phyloP scores from a whole-genome alignment of 2,888 invertebrate genomes.

The Emmelina monodactyla region DNA sequence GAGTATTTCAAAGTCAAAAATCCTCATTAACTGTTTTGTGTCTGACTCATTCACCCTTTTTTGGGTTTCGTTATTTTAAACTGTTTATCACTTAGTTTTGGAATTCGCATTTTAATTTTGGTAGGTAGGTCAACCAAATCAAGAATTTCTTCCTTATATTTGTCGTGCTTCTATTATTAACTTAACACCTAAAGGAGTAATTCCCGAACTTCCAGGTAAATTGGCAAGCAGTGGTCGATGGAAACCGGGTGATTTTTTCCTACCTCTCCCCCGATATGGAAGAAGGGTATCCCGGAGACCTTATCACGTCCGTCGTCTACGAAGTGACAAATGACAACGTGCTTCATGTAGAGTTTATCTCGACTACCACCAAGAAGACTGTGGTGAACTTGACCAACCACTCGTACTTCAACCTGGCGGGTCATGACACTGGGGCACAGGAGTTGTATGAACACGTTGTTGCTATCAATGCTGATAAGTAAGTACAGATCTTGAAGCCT shows the following conservation, averaged over 20 bases:
- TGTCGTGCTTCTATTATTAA: too few species aligned
- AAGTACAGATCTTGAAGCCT: conserved; percentile 17
- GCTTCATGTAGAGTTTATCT: conserved; percentile 74
- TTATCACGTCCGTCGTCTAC: conserved; percentile 75
- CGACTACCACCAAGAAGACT: conserved; percentile 78
- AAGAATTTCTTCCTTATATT: too few species aligned
- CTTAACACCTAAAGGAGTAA: too few species aligned
- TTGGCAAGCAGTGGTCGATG: conserved; percentile 71
- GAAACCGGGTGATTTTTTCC: conserved; percentile 71
- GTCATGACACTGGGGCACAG: conserved; percentile 73
- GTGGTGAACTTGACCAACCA: conserved; percentile 92
- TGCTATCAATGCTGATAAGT: conserved; percentile 77
- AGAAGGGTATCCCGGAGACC: conserved; percentile 89
- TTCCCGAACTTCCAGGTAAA: conserved; percentile 61
- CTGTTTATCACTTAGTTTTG: too few species aligned
- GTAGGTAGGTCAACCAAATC: too few species aligned
- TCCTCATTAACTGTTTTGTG: too few species aligned
- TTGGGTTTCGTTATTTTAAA: too few species aligned
- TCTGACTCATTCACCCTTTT: too few species aligned
- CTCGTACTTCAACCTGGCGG: conserved; percentile 92
- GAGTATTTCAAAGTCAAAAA: too few species aligned
- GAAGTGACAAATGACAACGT: conserved; percentile 74
- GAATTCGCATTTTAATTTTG: too few species aligned
- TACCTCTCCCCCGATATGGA: conserved; percentile 82
- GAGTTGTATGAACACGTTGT: conserved; percentile 75